These are phyloP conservation scores for Lanius collurio DNA, from an alignment of 2,113 vertebrate species.

Conservation along the genomic window DNA sequence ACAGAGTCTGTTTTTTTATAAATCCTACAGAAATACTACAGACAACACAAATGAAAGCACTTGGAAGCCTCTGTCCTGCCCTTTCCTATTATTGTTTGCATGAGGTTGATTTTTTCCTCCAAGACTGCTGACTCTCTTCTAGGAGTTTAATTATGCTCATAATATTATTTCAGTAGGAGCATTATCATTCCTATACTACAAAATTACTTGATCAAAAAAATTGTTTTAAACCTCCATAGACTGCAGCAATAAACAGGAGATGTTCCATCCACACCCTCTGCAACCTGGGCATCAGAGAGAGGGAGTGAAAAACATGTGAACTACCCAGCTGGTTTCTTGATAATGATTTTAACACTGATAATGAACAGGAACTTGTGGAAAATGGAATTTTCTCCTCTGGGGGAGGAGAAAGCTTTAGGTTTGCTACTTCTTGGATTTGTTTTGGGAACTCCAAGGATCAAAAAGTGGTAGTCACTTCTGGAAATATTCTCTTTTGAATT, in stretches of 20 bases:
- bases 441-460: neutral
- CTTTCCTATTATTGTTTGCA: neutral
- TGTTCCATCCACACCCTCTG: neutral
- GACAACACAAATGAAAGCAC: neutral
- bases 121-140: neutral
- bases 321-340: neutral
- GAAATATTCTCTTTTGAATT: neutral
- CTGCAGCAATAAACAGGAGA: neutral
- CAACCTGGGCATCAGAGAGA: neutral
- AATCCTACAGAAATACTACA: neutral
- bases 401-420: neutral
- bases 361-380: neutral
- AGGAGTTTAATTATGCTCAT: constrained; percentile 31
- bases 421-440: neutral
- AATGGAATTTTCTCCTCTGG: neutral
- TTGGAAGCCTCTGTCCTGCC: neutral
- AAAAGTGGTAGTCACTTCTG: neutral
- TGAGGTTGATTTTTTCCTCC: neutral
- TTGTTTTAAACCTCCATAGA: neutral
- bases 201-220: neutral
- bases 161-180: neutral
- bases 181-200: neutral
- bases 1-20: neutral
- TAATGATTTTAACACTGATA: neutral
- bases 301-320: neutral